A percentile compares a stretch with the other conserved stretches of the same genome.
These are phyloP conservation scores for Apocheima hispidaria DNA, from an alignment of 2,888 invertebrate genomes.

Conservation along the genomic window DNA sequence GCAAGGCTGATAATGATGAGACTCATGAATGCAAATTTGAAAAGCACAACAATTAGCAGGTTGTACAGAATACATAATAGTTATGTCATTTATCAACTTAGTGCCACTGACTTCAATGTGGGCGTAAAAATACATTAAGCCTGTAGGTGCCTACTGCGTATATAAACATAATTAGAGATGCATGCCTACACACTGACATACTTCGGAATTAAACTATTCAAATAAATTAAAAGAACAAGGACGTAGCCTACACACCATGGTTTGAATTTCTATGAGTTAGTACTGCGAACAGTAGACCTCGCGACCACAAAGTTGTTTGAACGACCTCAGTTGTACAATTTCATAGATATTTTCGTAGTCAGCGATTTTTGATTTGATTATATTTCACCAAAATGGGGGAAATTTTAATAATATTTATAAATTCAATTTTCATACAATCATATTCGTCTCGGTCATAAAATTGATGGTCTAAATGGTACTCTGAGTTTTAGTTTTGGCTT, in stretches of 20 bases:
- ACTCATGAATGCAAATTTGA: too few relatives aligned
- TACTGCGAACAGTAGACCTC: too few relatives aligned
- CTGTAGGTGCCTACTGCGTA: not conserved
- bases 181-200: constrained; percentile 19
- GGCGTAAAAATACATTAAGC: constrained; percentile 10
- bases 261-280: not conserved
- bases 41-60: not conserved
- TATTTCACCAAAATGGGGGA: too few relatives aligned
- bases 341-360: too few relatives aligned
- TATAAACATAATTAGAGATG: constrained; percentile 17
- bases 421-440: too few relatives aligned
- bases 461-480: too few relatives aligned
- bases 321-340: too few relatives aligned
- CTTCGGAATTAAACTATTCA: constrained; percentile 10
- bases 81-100: not conserved
- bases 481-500: too few relatives aligned
- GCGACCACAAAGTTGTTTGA: too few relatives aligned
- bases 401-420: too few relatives aligned
- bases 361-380: too few relatives aligned
- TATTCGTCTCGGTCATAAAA: too few relatives aligned
- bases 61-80: not conserved
- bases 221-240: constrained; percentile 22
- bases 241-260: constrained; percentile 13
- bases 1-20: not conserved
- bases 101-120: constrained; percentile 4